phyloP scores from a whole-genome alignment of 2,888 invertebrate genomes.

The Scaptodrosophila latifasciaeformis region DNA sequence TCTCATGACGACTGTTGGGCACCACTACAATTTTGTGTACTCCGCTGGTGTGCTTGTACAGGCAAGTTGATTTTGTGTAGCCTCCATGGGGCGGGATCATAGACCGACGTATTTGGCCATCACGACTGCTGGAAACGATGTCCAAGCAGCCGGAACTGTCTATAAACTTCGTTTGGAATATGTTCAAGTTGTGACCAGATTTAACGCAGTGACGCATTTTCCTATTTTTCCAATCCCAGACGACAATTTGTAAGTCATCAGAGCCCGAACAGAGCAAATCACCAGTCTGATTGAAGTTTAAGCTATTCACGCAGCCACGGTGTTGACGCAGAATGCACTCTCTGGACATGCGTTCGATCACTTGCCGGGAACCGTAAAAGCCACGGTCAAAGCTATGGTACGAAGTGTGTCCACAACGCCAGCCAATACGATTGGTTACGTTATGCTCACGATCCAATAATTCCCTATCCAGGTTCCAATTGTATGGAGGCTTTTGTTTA shows the following conservation, averaged over 20 bases:
- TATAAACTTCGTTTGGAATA: conserved; percentile 94
- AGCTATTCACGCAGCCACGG: conserved; percentile 92
- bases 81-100: conserved; percentile 78
- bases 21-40: conserved; percentile 91
- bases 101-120: conserved; percentile 86
- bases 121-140: conserved; percentile 91
- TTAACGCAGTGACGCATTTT: conserved; percentile 81
- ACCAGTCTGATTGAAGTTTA: conserved; percentile 86
- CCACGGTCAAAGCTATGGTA: conserved; percentile 30
- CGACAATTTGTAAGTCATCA: conserved; percentile 88
- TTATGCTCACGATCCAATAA: conserved; percentile 69
- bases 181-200: conserved; percentile 90
- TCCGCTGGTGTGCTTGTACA: conserved; percentile 84
- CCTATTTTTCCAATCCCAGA: conserved; percentile 94
- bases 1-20: conserved; percentile 83
- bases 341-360: conserved; percentile 87
- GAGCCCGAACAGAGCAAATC: conserved; percentile 90
- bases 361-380: conserved; percentile 85
- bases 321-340: conserved; percentile 86
- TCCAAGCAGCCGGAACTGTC: conserved; percentile 83
- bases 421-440: conserved; percentile 47
- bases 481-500: conserved; percentile 45
- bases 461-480: conserved; percentile 58
- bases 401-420: conserved; percentile 58
- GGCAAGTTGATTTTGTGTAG: conserved; percentile 74